phyloP scores from a whole-genome alignment of 2,797 vertebrate species.

The Channa striata region DNA sequence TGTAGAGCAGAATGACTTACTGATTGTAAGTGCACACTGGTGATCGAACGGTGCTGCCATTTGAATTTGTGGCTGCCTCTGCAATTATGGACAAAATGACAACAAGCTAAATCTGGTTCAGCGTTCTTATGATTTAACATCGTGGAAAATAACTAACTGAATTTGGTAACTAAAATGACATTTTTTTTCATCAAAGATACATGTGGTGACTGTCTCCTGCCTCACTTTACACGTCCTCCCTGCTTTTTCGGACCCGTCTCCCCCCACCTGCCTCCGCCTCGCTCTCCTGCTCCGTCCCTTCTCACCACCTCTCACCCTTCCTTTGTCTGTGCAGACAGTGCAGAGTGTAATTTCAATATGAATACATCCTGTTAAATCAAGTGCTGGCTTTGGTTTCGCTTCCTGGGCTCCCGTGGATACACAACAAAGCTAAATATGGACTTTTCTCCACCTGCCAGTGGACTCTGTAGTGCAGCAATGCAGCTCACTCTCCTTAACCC shows the following conservation, averaged over 20 bases:
- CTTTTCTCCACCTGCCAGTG: constrained; percentile 41
- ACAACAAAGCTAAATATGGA: constrained; percentile 68
- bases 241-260: background rate
- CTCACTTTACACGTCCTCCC: background rate
- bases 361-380: constrained; percentile 70
- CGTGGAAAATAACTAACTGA: background rate
- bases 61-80: background rate
- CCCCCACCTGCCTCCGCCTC: background rate
- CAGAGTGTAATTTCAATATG: constrained; percentile 34
- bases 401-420: constrained; percentile 68
- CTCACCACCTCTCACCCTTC: constrained; percentile 11
- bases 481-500: constrained; percentile 21
- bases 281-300: background rate
- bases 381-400: constrained; percentile 64
- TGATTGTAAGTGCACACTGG: background rate
- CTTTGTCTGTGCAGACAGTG: constrained; percentile 25
- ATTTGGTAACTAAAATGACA: no score
- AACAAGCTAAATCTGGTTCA: constrained; percentile 1
- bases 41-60: background rate
- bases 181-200: no score
- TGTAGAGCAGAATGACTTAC: background rate
- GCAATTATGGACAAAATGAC: constrained; percentile 1
- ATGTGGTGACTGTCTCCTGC: background rate
- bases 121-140: no score
- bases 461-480: constrained; percentile 31